Percentiles rank a stretch among this genome's conserved stretches.
phyloP scores from a whole-genome alignment of 2,113 vertebrate species.

The Dolichotis patagonum region DNA sequence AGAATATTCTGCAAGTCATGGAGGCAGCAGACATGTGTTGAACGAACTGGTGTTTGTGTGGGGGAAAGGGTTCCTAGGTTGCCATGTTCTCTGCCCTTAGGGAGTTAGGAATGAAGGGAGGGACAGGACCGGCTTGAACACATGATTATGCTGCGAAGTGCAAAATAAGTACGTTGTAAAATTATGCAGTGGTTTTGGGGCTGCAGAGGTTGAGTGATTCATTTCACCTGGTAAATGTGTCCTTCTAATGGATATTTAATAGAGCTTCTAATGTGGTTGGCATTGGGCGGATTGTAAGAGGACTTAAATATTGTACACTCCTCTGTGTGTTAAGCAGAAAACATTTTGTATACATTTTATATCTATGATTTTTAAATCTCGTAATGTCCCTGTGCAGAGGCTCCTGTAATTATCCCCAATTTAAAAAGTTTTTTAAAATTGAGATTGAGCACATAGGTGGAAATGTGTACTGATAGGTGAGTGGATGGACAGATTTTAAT shows the following conservation, averaged over 20 bases:
- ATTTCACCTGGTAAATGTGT: slow-evolving; percentile 16
- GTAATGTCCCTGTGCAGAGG: neutral
- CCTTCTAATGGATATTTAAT: neutral
- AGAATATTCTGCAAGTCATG: neutral
- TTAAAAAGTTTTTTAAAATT: neutral
- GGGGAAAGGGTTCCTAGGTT: neutral
- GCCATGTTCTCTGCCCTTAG: neutral
- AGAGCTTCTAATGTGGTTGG: slow-evolving; percentile 1
- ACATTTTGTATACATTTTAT: slow-evolving; percentile 42
- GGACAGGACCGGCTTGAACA: neutral
- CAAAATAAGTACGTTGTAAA: neutral
- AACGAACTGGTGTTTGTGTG: neutral
- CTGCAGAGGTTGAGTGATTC: neutral
- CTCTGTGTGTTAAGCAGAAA: neutral
- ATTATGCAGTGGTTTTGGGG: neutral
- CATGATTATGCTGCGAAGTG: neutral
- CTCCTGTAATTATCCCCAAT: slow-evolving; percentile 46
- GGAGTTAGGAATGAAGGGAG: neutral
- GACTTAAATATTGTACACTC: neutral
- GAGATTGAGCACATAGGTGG: neutral
- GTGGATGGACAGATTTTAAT: neutral
- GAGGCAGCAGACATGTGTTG: neutral
- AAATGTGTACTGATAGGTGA: neutral
- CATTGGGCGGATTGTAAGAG: neutral
- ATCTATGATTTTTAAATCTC: neutral